Percentiles rank a stretch among this genome's conserved stretches.
Evolutionary conservation across 30 jellyfish, hydroid and myxozoan genomes (phyloP).

Genomic region (Clytia hemisphaerica): DNA sequence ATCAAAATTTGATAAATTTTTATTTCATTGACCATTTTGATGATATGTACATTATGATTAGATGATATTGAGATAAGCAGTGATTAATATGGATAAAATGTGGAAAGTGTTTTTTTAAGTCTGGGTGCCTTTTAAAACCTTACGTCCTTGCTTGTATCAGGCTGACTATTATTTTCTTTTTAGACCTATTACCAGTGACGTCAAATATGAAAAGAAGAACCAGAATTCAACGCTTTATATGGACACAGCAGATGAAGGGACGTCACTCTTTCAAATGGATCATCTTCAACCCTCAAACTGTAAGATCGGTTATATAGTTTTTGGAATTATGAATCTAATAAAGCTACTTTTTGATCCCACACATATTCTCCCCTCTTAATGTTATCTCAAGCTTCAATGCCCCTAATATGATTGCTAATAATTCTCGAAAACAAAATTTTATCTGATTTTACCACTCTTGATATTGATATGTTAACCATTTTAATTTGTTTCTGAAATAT

Average conservation of each 20-base stretch:
- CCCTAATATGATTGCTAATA: too few species aligned
- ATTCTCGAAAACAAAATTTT: not conserved
- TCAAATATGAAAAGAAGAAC: not conserved
- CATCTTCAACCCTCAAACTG: constrained; percentile 28
- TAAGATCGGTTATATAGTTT: constrained; percentile 1
- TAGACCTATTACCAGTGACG: not conserved
- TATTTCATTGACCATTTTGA: too few species aligned
- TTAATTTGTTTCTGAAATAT: not conserved
- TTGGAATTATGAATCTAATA: not conserved
- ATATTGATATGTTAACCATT: not conserved
- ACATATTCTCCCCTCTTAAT: too few species aligned
- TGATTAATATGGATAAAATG: too few species aligned
- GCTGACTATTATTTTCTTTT: not conserved
- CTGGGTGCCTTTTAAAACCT: too few species aligned
- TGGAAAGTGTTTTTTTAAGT: too few species aligned
- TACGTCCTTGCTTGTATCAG: too few species aligned
- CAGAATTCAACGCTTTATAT: not conserved
- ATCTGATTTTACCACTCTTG: not conserved
- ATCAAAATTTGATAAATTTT: too few species aligned
- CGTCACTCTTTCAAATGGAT: constrained; percentile 16
- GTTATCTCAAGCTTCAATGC: too few species aligned
- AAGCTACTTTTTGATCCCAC: not conserved
- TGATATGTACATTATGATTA: too few species aligned
- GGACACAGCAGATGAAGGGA: constrained; percentile 31
- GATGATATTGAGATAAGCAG: too few species aligned